Evolutionary conservation across 2,888 invertebrate species (phyloP), one percentile per base, ranked within the genome.

Genomic region (Cheilosia pagana): DNA sequence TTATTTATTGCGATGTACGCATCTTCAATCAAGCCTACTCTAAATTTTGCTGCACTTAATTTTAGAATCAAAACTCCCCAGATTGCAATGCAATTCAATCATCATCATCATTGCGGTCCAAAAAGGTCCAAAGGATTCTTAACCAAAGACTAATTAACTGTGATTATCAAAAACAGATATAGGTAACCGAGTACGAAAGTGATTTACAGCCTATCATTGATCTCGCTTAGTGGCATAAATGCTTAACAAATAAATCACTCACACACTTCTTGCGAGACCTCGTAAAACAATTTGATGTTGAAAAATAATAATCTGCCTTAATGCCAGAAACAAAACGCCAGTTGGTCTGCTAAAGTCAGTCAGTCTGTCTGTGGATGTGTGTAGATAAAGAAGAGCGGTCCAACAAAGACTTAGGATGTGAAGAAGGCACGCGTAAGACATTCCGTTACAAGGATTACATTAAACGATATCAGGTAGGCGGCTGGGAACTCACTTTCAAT

Each of bases 381-480:
- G 12, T 12, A 31, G 45, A 19, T 55, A 63, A 14, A 72, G 74
- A 77, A 67, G 62, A 68, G 55, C 72, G 82, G 82, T 72, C 78
- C 59, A 75, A 74, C 68, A 78, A 83, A 74, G 63, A 60, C 72
- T 19, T 43, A 53, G 45, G 68, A 43, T 43, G 16, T 16, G 60
- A 74, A 78, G 39, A 70, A 75, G 83, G 83, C 83, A 83, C 83
- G 83, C 83, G 83, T 83, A 83, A 79, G 79, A 79, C 79, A 83
- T 79, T 83, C 79, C 79, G 83, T 83, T 83, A 83, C 83, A 83
- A 85, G 85, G 81, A 85, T 85, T 81, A 76, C 70, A 81, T 85
- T 81, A 57, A 71, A 76, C 52, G 71, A 76, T 76, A 76, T 81
- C 85, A 85, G 85, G 85, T 60, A 62, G 75, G 75, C 67, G 68